Percentiles rank a stretch among this genome's conserved stretches.
Conservation (phyloP, 2,888 invertebrate species). For the Clusia tigrina region DNA sequence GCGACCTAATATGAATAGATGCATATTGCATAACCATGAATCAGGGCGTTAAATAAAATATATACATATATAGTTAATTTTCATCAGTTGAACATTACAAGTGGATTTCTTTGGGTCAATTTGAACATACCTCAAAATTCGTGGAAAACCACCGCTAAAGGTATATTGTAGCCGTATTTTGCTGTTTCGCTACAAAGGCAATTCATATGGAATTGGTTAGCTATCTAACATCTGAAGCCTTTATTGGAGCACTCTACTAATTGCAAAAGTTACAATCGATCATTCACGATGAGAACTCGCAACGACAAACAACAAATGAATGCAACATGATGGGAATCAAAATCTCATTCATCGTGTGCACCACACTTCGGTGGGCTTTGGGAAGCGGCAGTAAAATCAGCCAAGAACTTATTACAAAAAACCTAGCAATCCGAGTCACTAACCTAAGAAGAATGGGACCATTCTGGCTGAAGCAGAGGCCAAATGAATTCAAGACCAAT, state of each 20-base stretch:
- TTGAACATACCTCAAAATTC: slow-evolving; percentile 17
- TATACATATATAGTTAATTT: too few species aligned
- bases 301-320: background rate
- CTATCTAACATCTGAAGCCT: slow-evolving; percentile 11
- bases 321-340: background rate
- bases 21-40: too few species aligned
- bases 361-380: slow-evolving; percentile 9
- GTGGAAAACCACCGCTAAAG: slow-evolving; percentile 10
- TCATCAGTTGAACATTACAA: too few species aligned
- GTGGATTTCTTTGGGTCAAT: too few species aligned
- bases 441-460: slow-evolving; percentile 12
- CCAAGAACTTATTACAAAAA: slow-evolving; percentile 14
- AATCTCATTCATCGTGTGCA: background rate
- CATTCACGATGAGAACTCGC: background rate
- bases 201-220: slow-evolving; percentile 17
- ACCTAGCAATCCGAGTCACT: background rate
- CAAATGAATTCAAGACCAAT: slow-evolving; percentile 21
- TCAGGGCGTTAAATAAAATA: too few species aligned
- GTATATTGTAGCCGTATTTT: slow-evolving; percentile 9
- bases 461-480: slow-evolving; percentile 3
- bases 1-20: too few species aligned
- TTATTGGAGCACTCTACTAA: background rate
- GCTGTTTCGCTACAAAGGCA: slow-evolving; percentile 18
- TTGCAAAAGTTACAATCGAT: background rate
- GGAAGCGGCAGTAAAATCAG: slow-evolving; percentile 23